Percentiles rank a stretch among this genome's conserved stretches.
These are phyloP conservation scores for Alectoris magna DNA, from an alignment of 2,797 vertebrate species.

Conservation along the genomic window DNA sequence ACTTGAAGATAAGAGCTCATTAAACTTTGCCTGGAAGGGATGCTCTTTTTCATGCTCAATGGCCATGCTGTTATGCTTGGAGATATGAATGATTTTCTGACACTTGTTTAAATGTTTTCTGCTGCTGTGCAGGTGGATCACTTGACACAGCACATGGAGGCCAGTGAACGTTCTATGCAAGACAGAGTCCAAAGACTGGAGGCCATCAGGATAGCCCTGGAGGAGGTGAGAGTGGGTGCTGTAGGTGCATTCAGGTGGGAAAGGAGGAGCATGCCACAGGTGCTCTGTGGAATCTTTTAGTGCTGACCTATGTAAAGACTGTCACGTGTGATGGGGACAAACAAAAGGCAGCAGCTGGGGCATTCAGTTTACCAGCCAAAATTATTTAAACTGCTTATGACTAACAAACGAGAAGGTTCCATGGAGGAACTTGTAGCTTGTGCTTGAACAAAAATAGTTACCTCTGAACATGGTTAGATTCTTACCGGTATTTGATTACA, in stretches of 20 bases:
- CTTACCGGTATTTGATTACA: neutral
- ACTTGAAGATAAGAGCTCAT: neutral
- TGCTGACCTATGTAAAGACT: neutral
- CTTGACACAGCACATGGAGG: conserved; percentile 85
- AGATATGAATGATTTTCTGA: neutral
- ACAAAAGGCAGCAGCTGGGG: neutral
- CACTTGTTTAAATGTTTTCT: neutral
- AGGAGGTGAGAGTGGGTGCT: conserved; percentile 84
- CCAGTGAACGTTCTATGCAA: conserved; percentile 85
- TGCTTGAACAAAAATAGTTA: neutral
- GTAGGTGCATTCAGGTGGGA: accelerated
- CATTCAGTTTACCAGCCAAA: neutral
- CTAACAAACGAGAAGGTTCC: neutral
- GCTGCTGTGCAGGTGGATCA: conserved; percentile 83
- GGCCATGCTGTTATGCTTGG: neutral
- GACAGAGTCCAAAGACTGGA: conserved; percentile 91
- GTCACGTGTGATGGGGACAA: neutral
- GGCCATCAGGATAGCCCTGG: conserved; percentile 84
- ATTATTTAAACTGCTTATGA: neutral
- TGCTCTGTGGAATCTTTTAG: neutral
- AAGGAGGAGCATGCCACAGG: neutral
- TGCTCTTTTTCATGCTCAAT: accelerated
- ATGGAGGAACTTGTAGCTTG: neutral
- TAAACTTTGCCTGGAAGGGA: neutral
- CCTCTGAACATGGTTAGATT: neutral